phyloP scores from a whole-genome alignment of 2,113 vertebrate species.

The Carollia perspicillata region DNA sequence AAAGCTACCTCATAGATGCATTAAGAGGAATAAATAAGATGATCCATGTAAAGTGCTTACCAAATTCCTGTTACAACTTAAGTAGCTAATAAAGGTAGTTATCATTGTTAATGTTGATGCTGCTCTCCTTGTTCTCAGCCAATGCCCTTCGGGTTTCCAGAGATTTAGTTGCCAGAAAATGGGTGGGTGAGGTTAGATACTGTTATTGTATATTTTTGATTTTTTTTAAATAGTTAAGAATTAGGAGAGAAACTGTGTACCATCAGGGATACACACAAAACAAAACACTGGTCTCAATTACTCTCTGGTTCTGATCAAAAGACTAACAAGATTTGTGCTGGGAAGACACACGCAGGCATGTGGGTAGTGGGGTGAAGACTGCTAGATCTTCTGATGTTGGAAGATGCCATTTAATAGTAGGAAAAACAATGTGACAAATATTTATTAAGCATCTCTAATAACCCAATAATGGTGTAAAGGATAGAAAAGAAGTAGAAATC shows the following conservation, averaged over 20 bases:
- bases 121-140: not conserved
- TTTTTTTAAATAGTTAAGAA: not conserved
- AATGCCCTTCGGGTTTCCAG: not conserved
- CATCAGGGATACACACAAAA: not conserved
- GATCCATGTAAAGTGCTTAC: not conserved
- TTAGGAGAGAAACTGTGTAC: not conserved
- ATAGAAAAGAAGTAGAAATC: not conserved
- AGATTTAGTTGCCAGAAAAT: not conserved
- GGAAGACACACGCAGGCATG: accelerated
- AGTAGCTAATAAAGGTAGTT: not conserved
- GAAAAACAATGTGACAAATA: not conserved
- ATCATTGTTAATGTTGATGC: not conserved
- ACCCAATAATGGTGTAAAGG: not conserved
- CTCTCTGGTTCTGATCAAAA: not conserved
- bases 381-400: not conserved
- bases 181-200: not conserved
- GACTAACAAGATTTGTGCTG: not conserved
- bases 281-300: not conserved
- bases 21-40: not conserved
- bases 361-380: not conserved
- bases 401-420: not conserved
- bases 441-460: not conserved
- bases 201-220: not conserved
- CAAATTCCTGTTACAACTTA: not conserved
- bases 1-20: not conserved